A percentile compares a stretch with the other conserved stretches of the same genome.
Conservation (phyloP, 1,140 invertebrate species). For the Vanessa atalanta region DNA sequence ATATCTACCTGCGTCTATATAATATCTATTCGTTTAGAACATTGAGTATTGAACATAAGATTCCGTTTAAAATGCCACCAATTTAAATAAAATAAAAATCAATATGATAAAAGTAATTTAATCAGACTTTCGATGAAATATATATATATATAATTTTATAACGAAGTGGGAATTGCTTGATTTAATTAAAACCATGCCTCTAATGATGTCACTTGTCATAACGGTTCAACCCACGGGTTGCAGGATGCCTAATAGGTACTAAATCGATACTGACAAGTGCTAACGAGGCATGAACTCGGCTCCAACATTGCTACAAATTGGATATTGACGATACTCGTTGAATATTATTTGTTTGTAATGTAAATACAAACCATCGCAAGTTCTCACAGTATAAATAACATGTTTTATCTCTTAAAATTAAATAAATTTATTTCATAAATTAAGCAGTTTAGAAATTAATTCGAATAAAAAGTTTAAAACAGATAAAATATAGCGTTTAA, state of each 20-base stretch:
- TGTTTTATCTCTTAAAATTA: conserved; percentile 2
- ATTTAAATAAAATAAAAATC: neutral
- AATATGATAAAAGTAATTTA: neutral
- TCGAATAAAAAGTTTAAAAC: too few species aligned
- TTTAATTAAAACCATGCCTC: conserved; percentile 18
- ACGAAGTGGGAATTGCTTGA: neutral
- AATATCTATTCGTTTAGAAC: conserved; percentile 29
- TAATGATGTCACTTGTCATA: conserved; percentile 33
- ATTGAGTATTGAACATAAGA: neutral
- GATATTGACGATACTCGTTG: conserved; percentile 14
- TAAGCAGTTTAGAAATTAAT: neutral
- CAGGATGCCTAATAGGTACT: conserved; percentile 29
- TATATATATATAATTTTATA: neutral
- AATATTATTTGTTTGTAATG: conserved; percentile 11
- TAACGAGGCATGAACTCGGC: conserved; percentile 20
- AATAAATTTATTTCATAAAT: conserved; percentile 3
- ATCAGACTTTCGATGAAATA: conserved; percentile 1
- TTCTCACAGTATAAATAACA: conserved; percentile 18
- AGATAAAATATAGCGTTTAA: too few species aligned
- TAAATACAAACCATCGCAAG: conserved; percentile 13
- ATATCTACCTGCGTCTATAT: conserved; percentile 53
- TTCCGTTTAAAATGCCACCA: neutral
- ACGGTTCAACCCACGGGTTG: conserved; percentile 9
- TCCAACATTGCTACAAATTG: conserved; percentile 28
- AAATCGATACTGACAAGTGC: conserved; percentile 35